Conservation (phyloP, 2,797 vertebrate genomes). For the Pelodytes ibericus region DNA sequence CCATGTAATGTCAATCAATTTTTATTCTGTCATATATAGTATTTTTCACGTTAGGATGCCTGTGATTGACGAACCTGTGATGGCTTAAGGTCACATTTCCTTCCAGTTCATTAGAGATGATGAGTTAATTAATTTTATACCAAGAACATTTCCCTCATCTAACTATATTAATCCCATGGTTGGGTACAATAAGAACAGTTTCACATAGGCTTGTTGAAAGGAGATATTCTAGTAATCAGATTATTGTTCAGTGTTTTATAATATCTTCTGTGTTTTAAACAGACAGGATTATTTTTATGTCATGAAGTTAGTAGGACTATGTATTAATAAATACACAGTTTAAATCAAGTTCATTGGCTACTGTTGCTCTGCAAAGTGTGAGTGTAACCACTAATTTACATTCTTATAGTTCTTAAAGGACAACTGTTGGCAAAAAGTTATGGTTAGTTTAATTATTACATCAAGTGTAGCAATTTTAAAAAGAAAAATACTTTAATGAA, state of each 20-base stretch:
- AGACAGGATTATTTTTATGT: too few relatives aligned
- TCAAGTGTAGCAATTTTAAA: too few relatives aligned
- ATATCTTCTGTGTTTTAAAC: too few relatives aligned
- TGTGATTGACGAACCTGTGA: constrained; percentile 45
- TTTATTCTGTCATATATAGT: constrained; percentile 39
- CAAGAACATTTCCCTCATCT: constrained; percentile 11
- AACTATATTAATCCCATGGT: constrained; percentile 28
- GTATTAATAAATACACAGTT: too few relatives aligned
- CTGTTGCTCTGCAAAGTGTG: too few relatives aligned
- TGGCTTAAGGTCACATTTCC: constrained; percentile 52
- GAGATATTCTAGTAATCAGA: not conserved
- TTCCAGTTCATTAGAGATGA: constrained; percentile 49
- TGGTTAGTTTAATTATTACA: too few relatives aligned
- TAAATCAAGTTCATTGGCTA: too few relatives aligned
- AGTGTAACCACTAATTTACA: too few relatives aligned
- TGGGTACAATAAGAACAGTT: constrained; percentile 4
- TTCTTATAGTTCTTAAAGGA: too few relatives aligned
- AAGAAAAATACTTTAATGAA: too few relatives aligned
- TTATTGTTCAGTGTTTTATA: not conserved
- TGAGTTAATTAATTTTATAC: constrained; percentile 46
- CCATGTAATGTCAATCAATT: constrained; percentile 43
- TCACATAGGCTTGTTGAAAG: not conserved
- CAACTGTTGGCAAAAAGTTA: too few relatives aligned
- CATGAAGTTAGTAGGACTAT: too few relatives aligned
- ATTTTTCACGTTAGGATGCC: constrained; percentile 36